Base-by-base conservation (phyloP, 2,797 vertebrate genomes). In the Discoglossus pictus region DNA sequence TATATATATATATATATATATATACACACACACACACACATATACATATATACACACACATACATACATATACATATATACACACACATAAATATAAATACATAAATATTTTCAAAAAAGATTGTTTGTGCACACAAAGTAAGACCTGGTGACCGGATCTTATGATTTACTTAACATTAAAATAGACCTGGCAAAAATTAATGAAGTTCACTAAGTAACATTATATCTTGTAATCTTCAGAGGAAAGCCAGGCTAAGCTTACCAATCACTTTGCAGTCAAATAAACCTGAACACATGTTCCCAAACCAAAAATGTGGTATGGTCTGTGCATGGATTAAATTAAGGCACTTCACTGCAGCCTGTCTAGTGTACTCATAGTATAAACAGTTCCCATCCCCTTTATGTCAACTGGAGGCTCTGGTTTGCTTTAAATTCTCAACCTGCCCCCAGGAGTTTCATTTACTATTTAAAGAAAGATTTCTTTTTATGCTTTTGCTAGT, bases 281-380 rank as follows among this genome's bases (percentile, higher is more conserved):
- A 46, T 55, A 69, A 69, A 55, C 9, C 15, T 8, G 9, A 62
- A 62, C 59, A 69, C 59, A 69, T 62, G 59, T 55, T 54, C 31
- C n/a, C n/a, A 23, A 54, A 46, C 20, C 39, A 39, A 34, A 38
- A 42, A 23, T 38, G n/a, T 40, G 38, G 16, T 48, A 40, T 20
- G 9, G n/a, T 15, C 58, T 1, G 23, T 23, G 36, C 42, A 24
- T 42, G 67, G 51, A 54, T 70, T 42, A 56, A 47, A 70, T 63
- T 42, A 70, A 55, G 39, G 31, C 43, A 24, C 43, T 48, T 48
- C 13, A 11, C 20, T 11, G 47, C 38, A 51, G 56, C 34, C 56
- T 9, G 51, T 36, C 44, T 35, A 40, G 34, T 11, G 15, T 18
- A 38, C 13, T 17, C 59, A 18, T 25, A 55, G 36, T 63, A 53